Base-by-base conservation (phyloP, 2,888 invertebrate species). In the Charanyca ferruginea region DNA sequence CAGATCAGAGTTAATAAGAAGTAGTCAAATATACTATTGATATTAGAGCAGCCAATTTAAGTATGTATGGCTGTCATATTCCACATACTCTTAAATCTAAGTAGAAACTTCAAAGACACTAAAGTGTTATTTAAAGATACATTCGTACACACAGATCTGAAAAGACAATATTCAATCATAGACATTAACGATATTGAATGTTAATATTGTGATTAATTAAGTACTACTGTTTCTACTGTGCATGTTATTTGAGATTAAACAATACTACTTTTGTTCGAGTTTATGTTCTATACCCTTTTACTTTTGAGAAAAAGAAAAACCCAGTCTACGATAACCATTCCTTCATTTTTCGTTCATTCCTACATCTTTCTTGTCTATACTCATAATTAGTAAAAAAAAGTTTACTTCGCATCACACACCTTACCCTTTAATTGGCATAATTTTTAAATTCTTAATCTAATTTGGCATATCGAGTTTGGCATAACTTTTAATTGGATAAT, bases 201-300 rank as follows among this genome's bases (percentile, higher is more conserved):
- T 22, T n/a, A 8, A 45, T 23, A 55, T 23, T n/a, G 3, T 28
- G 16, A 11, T 42, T 48, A 48, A 20, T n/a, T 23, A 16, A 28
- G n/a, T 49, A 11, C 18, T 60, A 35, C 3, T 8, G 6, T 13
- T 2, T 13, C 13, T 35, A 45, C 20, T 23, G 45, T 57, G 44
- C 58, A 35, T 60, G 49, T 64, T 62, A 69, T 60, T 65, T 52
- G 28, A 55, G 44, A 73, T 75, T 75, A 64, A 69, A 69, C 22
- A 0, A 54, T 58, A 8, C 9, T 9, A 28, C 5, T 28, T 41
- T 54, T 23, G 13, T 38, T 16, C 13, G 23, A n/a, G 16, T 68
- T 68, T 71, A 0, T 44, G 3, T 54, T 49, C 4, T 0, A 49
- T 35, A 13, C 2, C 11, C 3, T 25, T 65, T 45, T 35, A 41